Evolutionary conservation across 1,140 invertebrate genomes (phyloP), one percentile per base, ranked within the genome.

Genomic region (Drosophila persimilis): DNA sequence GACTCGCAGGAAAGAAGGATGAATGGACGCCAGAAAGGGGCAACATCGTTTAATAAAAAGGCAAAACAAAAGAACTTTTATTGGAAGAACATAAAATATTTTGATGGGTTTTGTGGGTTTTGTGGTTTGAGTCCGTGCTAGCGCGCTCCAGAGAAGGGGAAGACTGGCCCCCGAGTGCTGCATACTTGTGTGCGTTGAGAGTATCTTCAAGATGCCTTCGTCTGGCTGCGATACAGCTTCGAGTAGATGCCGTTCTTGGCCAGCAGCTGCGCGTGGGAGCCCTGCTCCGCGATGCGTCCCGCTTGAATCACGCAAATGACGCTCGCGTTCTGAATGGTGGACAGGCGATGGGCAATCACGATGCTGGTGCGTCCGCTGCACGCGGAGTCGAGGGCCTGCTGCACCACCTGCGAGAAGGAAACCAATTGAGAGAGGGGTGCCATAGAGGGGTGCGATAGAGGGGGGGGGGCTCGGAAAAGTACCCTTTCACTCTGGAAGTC

Each of bases 201-300:
- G 24, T 5, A 45, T 54, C 35, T 48, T 67, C 20, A 89, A 45
- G 77, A 84, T 17, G 50, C 77, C 58, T 90, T 90, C 9, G 90
- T 80, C 63, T 92, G 92, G 52, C 79, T 86, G 52, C 90, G 86
- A 90, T 94, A 92, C 56, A 98, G 91, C 75, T 95, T 94, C 91
- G 95, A 95, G 92, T 98, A 98, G 0, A 96, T 93, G 7, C 97
- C 97, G 81, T 94, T 94, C 59, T 93, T 93, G 6, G 93, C 92
- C 26, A 97, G 92, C 9, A 98, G 93, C 89, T 98, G 94, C 0
- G 95, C 92, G 91, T 98, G 97, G 3, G 94, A 96, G 24, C 97
- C 97, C 90, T 94, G 93, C 92, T 98, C 97, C 11, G 94, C 95
- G 50, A 98, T 94, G 20, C 91, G 90, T 3, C 96, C 96, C 80